Conservation (phyloP, 2,888 invertebrate species). For the Odontothrips loti region DNA sequence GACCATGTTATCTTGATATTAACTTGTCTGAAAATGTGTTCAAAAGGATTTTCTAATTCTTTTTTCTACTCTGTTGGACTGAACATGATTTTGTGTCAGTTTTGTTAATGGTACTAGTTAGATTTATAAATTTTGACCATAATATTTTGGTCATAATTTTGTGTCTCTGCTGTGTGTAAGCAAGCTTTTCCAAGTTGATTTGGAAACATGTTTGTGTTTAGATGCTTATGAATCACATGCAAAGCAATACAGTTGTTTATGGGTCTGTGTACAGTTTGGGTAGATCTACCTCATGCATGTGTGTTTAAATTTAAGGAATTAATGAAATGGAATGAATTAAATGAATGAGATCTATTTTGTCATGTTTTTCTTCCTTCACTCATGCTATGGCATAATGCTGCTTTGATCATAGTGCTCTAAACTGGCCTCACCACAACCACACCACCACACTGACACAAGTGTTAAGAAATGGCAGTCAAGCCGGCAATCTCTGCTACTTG, state of each 20-base stretch:
- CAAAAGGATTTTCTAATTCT: not conserved
- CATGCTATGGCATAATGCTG: too few relatives aligned
- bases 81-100: not conserved
- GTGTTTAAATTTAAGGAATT: not conserved
- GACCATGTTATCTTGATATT: not conserved
- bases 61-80: not conserved
- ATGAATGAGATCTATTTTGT: not conserved
- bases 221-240: not conserved
- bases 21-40: slow-evolving; percentile 1
- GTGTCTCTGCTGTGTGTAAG: not conserved
- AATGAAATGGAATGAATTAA: not conserved
- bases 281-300: not conserved
- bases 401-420: too few relatives aligned
- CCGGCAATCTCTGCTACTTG: too few relatives aligned
- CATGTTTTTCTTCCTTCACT: too few relatives aligned
- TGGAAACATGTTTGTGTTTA: not conserved
- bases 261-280: too few relatives aligned
- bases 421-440: too few relatives aligned
- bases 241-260: too few relatives aligned
- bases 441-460: too few relatives aligned
- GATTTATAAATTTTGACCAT: not conserved
- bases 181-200: not conserved
- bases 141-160: not conserved
- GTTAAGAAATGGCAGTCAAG: too few relatives aligned
- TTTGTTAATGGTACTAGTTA: not conserved